phyloP scores from a whole-genome alignment of 2,113 vertebrate genomes.

The Corapipo altera region DNA sequence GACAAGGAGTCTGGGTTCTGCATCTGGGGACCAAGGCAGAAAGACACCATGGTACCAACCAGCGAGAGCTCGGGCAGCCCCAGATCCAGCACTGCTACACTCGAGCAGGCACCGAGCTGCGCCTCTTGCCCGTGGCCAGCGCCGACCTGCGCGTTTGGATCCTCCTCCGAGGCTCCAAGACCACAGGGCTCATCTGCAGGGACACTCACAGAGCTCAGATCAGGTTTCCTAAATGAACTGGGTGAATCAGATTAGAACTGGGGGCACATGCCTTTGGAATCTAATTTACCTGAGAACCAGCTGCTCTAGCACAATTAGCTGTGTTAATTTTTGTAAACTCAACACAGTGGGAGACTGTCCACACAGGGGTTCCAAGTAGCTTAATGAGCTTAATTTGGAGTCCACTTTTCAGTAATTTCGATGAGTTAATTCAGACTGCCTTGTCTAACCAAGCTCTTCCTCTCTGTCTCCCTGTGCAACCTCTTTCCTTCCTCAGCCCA shows the following conservation, averaged over 20 bases:
- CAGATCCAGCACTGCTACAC: not conserved
- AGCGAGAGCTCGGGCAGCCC: not conserved
- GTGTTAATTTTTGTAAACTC: not conserved
- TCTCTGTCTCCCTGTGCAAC: not conserved
- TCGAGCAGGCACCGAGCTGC: not conserved
- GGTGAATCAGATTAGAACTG: not conserved
- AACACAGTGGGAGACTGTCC: not conserved
- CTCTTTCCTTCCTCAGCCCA: not conserved
- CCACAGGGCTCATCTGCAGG: not conserved
- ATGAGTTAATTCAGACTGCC: not conserved
- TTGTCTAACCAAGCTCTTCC: not conserved
- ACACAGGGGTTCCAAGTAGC: not conserved
- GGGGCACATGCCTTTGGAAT: not conserved
- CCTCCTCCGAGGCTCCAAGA: not conserved
- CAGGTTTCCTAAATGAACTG: not conserved
- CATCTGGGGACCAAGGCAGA: slow-evolving; percentile 80
- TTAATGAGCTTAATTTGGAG: not conserved
- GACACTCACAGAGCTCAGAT: not conserved
- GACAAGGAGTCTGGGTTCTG: slow-evolving; percentile 97
- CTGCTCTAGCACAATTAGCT: not conserved
- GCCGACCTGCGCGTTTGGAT: not conserved
- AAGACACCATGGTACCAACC: not conserved
- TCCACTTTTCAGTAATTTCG: not conserved
- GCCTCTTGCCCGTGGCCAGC: not conserved
- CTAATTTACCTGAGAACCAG: not conserved